Evolutionary conservation across 2,113 vertebrate genomes (phyloP), one percentile per base, ranked within the genome.

Genomic region (Trichomycterus rosablanca): DNA sequence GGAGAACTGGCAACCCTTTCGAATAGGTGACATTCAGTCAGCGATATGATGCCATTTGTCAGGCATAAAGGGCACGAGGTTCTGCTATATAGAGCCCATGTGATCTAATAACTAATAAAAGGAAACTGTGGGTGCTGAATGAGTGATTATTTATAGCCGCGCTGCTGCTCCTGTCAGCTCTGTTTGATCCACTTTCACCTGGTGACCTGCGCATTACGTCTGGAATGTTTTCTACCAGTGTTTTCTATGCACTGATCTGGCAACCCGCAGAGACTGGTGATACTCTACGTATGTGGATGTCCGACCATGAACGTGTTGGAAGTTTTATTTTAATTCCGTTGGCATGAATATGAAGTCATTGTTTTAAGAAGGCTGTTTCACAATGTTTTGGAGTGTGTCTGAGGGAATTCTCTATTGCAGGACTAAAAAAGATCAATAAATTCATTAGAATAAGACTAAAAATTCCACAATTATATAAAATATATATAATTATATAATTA

Each of bases 11-110:
- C 15, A 22, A 35, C n/a, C 6, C 30, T 50, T 37, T 48, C n/a
- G 15, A 22, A 32, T 40, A 56, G 24, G 19, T 37, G 28, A 20
- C 40, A n/a, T 64, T 63, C 39, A 50, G 16, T 59, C 40, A 9
- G 62, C 34, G 26, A 48, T 35, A 53, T 55, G 8, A 32, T 66
- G 50, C 16, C 19, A 49, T 66, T 54, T 59, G 48, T 24, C 55
- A 61, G 32, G 42, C 18, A 18, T 65, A 48, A 44, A 8, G 11
- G 39, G 14, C 24, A 12, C 23, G 37, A 14, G 44, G 14, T 61
- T 30, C 24, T 15, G 30, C 34, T 70, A n/a, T n/a, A 19, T 20
- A 42, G 19, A 19, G 39, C n/a, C n/a, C 43, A 46, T 48, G 51
- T 60, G 40, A 65, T 44, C 16, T 35, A 45, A 66, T 34, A 49